Conservation (phyloP, 2,888 invertebrate species). For the Eupithecia insigniata region DNA sequence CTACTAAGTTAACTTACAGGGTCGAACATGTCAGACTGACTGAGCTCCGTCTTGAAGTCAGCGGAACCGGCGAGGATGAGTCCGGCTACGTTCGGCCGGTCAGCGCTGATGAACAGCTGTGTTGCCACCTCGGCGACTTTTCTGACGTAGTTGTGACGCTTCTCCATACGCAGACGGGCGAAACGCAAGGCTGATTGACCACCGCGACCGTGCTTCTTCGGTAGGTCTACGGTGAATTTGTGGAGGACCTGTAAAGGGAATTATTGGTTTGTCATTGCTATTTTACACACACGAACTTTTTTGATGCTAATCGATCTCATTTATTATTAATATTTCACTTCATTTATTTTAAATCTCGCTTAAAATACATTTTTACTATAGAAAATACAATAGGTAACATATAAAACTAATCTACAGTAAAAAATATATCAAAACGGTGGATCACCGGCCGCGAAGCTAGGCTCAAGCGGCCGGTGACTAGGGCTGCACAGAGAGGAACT, state of each 20-base stretch:
- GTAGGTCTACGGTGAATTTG: conserved; percentile 98
- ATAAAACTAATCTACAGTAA: too few species aligned
- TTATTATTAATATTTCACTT: too few species aligned
- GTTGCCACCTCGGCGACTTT: conserved; percentile 95
- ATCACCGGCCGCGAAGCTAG: too few species aligned
- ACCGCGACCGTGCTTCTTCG: conserved; percentile 99
- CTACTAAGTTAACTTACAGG: conserved; percentile 87
- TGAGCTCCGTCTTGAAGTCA: conserved; percentile 99
- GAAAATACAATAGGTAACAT: too few species aligned
- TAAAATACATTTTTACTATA: too few species aligned
- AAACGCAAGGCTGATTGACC: conserved; percentile 99
- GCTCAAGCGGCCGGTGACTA: too few species aligned
- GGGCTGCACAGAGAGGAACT: too few species aligned
- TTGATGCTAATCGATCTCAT: too few species aligned
- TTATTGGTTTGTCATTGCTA: too few species aligned
- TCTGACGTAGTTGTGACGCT: conserved; percentile 99
- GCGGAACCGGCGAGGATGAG: conserved; percentile 99
- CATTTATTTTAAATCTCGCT: too few species aligned
- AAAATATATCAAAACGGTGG: too few species aligned
- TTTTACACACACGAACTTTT: too few species aligned
- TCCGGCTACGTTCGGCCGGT: conserved; percentile 98
- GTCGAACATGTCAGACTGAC: conserved; percentile 99
- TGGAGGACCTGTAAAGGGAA: conserved; percentile 89
- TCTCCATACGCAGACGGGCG: conserved; percentile 99
- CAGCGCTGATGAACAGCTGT: conserved; percentile 98